phyloP scores from a whole-genome alignment of 2,888 invertebrate species.

The Pharmacophagus antenor region DNA sequence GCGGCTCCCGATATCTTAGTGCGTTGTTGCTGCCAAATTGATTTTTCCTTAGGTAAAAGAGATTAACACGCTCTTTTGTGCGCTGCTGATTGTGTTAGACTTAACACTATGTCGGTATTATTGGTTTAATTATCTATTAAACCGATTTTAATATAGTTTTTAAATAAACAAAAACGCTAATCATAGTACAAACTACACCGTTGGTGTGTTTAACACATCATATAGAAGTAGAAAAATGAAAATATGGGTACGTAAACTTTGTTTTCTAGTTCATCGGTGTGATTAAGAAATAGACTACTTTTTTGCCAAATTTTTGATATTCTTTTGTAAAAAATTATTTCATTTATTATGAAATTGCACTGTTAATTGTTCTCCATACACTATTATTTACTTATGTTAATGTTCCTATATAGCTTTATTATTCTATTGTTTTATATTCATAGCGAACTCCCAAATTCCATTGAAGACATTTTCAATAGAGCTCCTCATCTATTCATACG shows the following conservation, averaged over 20 bases:
- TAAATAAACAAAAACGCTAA: neutral
- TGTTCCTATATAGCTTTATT: conserved; percentile 25
- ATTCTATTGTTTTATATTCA: conserved; percentile 58
- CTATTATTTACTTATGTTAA: conserved; percentile 11
- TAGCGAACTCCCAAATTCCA: conserved; percentile 62
- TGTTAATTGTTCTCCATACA: too few species aligned
- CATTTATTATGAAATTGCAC: neutral
- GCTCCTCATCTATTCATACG: conserved; percentile 52
- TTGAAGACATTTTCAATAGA: conserved; percentile 44
- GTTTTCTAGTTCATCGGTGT: too few species aligned
- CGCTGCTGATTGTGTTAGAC: conserved; percentile 60
- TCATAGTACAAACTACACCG: neutral
- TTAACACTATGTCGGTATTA: conserved; percentile 67
- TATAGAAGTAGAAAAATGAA: too few species aligned
- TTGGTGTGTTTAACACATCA: too few species aligned
- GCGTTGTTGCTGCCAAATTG: conserved; percentile 35
- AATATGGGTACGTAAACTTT: too few species aligned
- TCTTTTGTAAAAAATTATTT: neutral
- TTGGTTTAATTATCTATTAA: conserved; percentile 38
- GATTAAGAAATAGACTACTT: too few species aligned
- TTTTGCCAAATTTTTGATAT: neutral
- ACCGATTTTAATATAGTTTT: conserved; percentile 1
- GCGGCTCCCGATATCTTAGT: conserved; percentile 50
- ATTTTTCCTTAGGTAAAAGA: conserved; percentile 66
- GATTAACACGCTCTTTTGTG: conserved; percentile 72